Evolutionary conservation across 1,140 invertebrate species (phyloP).

Genomic region (Macrobrachium rosenbergii): DNA sequence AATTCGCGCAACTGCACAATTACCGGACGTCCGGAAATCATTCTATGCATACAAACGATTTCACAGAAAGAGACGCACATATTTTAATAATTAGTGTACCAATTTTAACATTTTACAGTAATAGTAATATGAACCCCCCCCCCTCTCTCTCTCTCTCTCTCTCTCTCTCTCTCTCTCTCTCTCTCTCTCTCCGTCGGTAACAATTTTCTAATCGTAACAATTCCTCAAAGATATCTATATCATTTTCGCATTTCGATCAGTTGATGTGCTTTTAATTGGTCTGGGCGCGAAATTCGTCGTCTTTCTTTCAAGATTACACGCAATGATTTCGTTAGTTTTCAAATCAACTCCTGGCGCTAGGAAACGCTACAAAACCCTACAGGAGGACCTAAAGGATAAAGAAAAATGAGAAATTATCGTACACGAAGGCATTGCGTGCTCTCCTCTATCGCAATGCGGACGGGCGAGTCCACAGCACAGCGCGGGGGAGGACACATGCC

Average conservation of each 20-base stretch:
- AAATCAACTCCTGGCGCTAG: too few relatives aligned
- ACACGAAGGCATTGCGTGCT: slow-evolving; percentile 10
- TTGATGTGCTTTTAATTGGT: too few relatives aligned
- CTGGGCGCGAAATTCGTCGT: too few relatives aligned
- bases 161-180: slow-evolving; percentile 37
- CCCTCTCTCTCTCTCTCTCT: not conserved
- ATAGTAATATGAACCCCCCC: too few relatives aligned
- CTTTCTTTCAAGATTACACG: not conserved
- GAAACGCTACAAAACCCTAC: not conserved
- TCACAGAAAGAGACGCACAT: too few relatives aligned
- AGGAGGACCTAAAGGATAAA: not conserved
- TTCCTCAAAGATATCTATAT: too few relatives aligned
- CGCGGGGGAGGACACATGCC: slow-evolving; percentile 24
- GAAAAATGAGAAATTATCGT: slow-evolving; percentile 32
- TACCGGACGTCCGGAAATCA: too few relatives aligned
- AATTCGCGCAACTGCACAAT: too few relatives aligned
- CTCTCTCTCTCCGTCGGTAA: slow-evolving; percentile 1
- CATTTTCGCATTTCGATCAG: too few relatives aligned
- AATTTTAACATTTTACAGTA: not conserved
- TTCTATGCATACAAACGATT: too few relatives aligned
- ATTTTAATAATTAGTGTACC: too few relatives aligned
- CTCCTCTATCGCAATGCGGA: slow-evolving; percentile 46
- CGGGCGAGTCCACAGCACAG: slow-evolving; percentile 30
- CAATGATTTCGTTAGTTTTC: not conserved
- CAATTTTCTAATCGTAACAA: not conserved